Percentiles rank a stretch among this genome's conserved stretches.
Evolutionary conservation across 1,140 invertebrate genomes (phyloP).

Genomic region (Drosophila trapezifrons): DNA sequence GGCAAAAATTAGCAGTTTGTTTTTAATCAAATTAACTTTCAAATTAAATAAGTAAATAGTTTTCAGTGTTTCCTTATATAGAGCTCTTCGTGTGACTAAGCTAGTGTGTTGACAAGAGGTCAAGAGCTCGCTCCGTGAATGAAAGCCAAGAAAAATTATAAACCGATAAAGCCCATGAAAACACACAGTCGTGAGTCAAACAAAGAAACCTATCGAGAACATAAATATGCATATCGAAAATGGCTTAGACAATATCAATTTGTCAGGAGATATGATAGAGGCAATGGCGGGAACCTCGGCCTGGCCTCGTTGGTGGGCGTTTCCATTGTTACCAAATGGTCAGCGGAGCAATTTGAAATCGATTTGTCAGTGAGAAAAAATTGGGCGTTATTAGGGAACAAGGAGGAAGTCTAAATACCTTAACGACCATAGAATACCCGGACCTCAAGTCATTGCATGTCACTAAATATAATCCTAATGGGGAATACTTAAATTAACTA

Average conservation of each 20-base stretch:
- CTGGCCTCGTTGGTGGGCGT: conserved; percentile 54
- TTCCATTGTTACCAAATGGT: conserved; percentile 47
- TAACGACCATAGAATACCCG: too few species aligned
- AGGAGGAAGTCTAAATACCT: neutral
- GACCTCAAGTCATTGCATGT: neutral
- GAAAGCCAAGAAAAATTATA: conserved; percentile 63
- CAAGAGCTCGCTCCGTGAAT: conserved; percentile 36
- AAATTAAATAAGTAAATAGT: neutral
- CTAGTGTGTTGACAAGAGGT: conserved; percentile 60
- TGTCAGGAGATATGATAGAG: conserved; percentile 71
- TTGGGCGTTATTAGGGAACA: neutral
- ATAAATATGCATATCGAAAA: conserved; percentile 77
- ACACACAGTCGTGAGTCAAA: conserved; percentile 45
- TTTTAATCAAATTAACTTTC: neutral
- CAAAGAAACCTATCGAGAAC: conserved; percentile 55
- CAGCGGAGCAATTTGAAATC: conserved; percentile 60
- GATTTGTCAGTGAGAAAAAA: conserved; percentile 54
- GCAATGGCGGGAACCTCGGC: neutral
- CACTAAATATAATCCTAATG: too few species aligned
- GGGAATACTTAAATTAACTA: too few species aligned
- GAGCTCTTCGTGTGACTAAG: conserved; percentile 14
- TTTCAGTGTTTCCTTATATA: conserved; percentile 23
- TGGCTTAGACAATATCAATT: conserved; percentile 66
- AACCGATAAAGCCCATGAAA: conserved; percentile 60
- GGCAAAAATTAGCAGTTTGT: too few species aligned